Percentiles rank a stretch among this genome's conserved stretches.
Evolutionary conservation across 1,140 invertebrate genomes (phyloP).

Genomic region (Achroia grisella): DNA sequence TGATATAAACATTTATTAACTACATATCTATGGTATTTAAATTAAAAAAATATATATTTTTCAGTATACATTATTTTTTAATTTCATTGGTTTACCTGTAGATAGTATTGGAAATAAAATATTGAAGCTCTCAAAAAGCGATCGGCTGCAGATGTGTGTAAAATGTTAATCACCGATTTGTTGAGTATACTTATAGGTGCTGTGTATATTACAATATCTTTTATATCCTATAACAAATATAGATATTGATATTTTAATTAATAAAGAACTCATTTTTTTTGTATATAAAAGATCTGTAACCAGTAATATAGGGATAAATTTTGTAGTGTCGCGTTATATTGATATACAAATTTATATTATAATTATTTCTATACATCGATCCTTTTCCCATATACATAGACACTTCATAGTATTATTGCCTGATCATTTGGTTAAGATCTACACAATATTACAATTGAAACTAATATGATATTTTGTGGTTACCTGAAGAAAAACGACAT

Average conservation of each 20-base stretch:
- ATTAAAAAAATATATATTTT: background rate
- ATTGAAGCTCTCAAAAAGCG: slow-evolving; percentile 76
- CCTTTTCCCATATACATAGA: too few species aligned
- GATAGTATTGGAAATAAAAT: slow-evolving; percentile 76
- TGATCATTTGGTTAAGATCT: too few species aligned
- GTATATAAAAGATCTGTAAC: too few species aligned
- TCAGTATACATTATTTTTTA: background rate
- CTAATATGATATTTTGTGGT: background rate
- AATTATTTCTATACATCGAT: too few species aligned
- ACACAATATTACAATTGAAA: background rate
- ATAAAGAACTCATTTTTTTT: too few species aligned
- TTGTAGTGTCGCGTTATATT: too few species aligned
- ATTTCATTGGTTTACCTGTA: slow-evolving; percentile 70
- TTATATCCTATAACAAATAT: slow-evolving; percentile 63
- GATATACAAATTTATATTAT: too few species aligned
- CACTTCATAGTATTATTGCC: too few species aligned
- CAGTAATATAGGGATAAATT: too few species aligned
- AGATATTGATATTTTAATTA: background rate
- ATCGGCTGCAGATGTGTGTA: slow-evolving; percentile 74
- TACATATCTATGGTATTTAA: too few species aligned
- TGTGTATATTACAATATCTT: slow-evolving; percentile 75
- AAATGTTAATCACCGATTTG: slow-evolving; percentile 70
- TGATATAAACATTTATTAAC: too few species aligned
- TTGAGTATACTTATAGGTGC: slow-evolving; percentile 61
- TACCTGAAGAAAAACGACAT: slow-evolving; percentile 74